Percentiles rank a stretch among this genome's conserved stretches.
These are phyloP conservation scores for Pristiophorus japonicus DNA, from an alignment of 2,113 vertebrate species.

Conservation along the genomic window DNA sequence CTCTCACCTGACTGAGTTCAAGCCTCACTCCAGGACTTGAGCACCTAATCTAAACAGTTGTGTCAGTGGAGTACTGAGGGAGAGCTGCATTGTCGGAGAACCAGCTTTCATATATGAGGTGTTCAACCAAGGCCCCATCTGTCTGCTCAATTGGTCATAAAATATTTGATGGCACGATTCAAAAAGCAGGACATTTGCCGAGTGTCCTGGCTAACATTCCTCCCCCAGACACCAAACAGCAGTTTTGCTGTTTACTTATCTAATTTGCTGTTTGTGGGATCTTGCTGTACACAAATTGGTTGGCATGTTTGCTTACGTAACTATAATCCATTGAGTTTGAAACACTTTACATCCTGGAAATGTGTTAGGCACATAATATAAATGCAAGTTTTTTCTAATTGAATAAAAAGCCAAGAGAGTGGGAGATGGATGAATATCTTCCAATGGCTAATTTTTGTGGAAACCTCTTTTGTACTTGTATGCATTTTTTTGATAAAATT, in stretches of 20 bases:
- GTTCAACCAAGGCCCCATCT: not conserved
- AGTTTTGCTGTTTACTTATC: not conserved
- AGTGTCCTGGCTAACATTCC: not conserved
- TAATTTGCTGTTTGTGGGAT: not conserved
- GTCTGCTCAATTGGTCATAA: not conserved
- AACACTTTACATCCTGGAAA: not conserved
- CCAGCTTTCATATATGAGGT: not conserved
- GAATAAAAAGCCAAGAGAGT: not conserved
- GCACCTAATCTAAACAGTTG: not conserved
- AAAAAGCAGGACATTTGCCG: not conserved
- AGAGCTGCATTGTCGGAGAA: not conserved
- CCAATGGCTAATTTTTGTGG: not conserved
- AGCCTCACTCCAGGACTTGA: not conserved
- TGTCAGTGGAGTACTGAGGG: not conserved
- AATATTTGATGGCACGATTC: not conserved
- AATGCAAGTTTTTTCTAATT: not conserved
- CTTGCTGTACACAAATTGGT: not conserved
- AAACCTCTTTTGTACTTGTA: not conserved
- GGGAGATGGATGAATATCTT: not conserved
- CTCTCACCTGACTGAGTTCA: not conserved
- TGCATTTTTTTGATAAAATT: not conserved
- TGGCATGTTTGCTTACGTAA: too few species aligned
- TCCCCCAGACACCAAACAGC: not conserved
- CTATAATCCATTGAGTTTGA: not conserved
- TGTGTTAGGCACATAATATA: not conserved